phyloP scores from a whole-genome alignment of 2,113 vertebrate species.

The Edolisoma coerulescens region DNA sequence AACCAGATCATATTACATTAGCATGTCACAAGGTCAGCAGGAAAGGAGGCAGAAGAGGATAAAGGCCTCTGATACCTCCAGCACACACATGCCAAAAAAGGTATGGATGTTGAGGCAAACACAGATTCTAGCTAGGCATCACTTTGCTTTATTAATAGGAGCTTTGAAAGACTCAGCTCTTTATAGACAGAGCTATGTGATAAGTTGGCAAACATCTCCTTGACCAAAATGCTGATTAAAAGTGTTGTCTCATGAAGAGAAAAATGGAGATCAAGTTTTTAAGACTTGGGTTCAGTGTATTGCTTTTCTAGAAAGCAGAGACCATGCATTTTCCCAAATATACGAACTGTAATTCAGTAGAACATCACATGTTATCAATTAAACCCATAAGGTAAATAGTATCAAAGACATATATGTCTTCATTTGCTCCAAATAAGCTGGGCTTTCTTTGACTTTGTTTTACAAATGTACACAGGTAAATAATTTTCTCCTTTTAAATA shows the following conservation, averaged over 20 bases:
- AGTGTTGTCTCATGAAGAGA: not conserved
- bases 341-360: not conserved
- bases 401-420: not conserved
- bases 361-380: not conserved
- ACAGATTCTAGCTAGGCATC: not conserved
- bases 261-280: not conserved
- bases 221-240: not conserved
- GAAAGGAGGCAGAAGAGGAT: not conserved
- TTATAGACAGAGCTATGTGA: not conserved
- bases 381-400: not conserved
- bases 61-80: not conserved
- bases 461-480: not conserved
- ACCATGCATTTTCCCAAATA: not conserved
- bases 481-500: slow-evolving; percentile 1
- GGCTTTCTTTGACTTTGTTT: not conserved
- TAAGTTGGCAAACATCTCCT: not conserved
- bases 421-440: not conserved
- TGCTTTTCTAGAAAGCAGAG: not conserved
- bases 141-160: not conserved
- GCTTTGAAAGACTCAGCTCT: not conserved
- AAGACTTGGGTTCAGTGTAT: not conserved
- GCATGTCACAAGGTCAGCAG: not conserved
- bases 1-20: not conserved
- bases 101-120: not conserved
- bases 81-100: not conserved